Evolutionary conservation across 2,888 invertebrate species (phyloP).

Genomic region (Hartigia nigra): DNA sequence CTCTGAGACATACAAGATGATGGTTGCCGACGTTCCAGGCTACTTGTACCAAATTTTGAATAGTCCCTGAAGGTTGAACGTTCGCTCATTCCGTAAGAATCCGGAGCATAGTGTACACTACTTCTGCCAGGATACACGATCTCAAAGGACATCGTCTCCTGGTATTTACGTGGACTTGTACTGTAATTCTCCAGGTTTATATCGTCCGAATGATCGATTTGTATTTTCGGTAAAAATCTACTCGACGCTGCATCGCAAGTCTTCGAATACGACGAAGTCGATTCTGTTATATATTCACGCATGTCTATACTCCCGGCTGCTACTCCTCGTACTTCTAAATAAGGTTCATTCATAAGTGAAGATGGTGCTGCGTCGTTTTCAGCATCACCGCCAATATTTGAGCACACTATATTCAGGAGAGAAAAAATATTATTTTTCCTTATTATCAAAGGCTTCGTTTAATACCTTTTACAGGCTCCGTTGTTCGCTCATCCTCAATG

Average conservation of each 20-base stretch:
- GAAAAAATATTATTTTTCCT: not conserved
- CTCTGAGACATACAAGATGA: not conserved
- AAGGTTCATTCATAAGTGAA: constrained; percentile 32
- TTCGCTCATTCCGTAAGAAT: constrained; percentile 28
- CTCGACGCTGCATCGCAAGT: constrained; percentile 35
- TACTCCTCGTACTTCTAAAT: constrained; percentile 48
- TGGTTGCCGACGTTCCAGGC: not conserved
- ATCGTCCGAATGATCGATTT: constrained; percentile 56
- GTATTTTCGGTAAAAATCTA: constrained; percentile 54
- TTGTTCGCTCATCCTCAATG: constrained; percentile 48
- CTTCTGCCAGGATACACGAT: constrained; percentile 5
- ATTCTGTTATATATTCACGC: constrained; percentile 54
- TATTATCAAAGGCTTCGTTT: not conserved
- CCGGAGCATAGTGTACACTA: constrained; percentile 14
- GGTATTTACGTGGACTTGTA: constrained; percentile 67
- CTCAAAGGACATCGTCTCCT: constrained; percentile 40
- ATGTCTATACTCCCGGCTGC: constrained; percentile 58
- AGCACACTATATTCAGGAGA: constrained; percentile 65
- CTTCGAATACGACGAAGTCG: constrained; percentile 21
- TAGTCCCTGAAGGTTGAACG: constrained; percentile 34
- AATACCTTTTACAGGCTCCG: constrained; percentile 60
- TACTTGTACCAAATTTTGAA: constrained; percentile 15
- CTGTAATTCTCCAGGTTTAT: constrained; percentile 67
- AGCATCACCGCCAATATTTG: constrained; percentile 74
- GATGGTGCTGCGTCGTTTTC: constrained; percentile 73